Evolutionary conservation across 2,888 invertebrate species (phyloP).

Genomic region (Rhagonycha fulva): DNA sequence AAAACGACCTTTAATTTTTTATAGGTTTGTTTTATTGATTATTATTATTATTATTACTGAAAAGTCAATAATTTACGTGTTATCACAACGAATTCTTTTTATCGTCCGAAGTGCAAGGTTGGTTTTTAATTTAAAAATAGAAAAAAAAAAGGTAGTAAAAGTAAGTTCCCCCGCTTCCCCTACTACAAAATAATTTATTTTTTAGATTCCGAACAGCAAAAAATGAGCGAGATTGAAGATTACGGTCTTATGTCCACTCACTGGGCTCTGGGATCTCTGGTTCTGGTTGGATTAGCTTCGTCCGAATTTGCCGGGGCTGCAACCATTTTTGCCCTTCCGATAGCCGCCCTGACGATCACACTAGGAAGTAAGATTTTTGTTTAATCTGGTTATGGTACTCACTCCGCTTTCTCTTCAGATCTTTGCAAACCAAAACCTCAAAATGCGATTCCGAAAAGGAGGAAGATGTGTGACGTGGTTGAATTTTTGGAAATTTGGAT

Average conservation of each 20-base stretch:
- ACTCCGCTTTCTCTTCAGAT: slow-evolving; percentile 33
- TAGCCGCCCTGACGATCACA: slow-evolving; percentile 57
- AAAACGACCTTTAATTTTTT: neutral
- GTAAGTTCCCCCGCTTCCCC: too few relatives aligned
- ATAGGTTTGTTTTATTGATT: neutral
- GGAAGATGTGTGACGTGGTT: slow-evolving; percentile 59
- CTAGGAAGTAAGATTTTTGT: slow-evolving; percentile 56
- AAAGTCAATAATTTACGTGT: neutral
- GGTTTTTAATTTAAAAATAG: neutral
- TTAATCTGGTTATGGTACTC: neutral
- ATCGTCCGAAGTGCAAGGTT: neutral
- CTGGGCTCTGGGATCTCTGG: slow-evolving; percentile 64
- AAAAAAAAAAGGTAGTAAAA: too few relatives aligned
- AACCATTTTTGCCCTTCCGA: slow-evolving; percentile 60
- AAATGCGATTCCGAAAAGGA: slow-evolving; percentile 49
- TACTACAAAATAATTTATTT: too few relatives aligned
- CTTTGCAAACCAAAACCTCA: slow-evolving; percentile 40
- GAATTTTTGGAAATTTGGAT: slow-evolving; percentile 66
- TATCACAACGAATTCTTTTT: neutral
- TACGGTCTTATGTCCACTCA: slow-evolving; percentile 54
- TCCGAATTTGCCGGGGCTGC: slow-evolving; percentile 64
- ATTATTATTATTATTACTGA: neutral
- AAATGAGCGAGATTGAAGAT: slow-evolving; percentile 36
- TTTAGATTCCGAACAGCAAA: neutral
- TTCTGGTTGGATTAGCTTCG: slow-evolving; percentile 63